Evolutionary conservation across 1,140 invertebrate genomes (phyloP), one percentile per base, ranked within the genome.

Genomic region (Whitmania pigra): DNA sequence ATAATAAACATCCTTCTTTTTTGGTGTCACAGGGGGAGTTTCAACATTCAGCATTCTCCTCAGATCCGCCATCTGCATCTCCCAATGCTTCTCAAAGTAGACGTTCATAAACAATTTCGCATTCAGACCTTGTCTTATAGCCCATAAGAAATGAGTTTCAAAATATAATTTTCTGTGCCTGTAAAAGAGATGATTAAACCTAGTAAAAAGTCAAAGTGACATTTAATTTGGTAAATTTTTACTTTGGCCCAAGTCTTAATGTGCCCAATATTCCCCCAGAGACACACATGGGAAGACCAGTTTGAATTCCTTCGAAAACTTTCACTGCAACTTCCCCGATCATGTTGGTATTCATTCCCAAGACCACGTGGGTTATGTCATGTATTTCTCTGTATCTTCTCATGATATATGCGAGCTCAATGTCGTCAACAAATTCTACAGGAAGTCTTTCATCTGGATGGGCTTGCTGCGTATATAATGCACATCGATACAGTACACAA

Each of bases 311-410:
- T 87, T 99, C 96, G 71, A 98, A 86, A 93, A 94, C 97, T 83
- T 99, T 99, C 7, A 99, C 90, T 11, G 90, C 87, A 22, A 97
- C 92, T 86, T 94, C 89, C 67, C 87, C 87, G 17, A 81, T 83
- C 92, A 98, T 96, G 78, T 93, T 94, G 11, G 94, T 97, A 20
- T 91, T 93, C 91, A 96, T 95, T 71, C 88, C 87, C 29, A 96
- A 84, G 7, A 91, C 81, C 0, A 93, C 88, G 82, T 99, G 95
- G 73, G 93, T 87, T 69, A 99, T 85, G 84, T 99, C 96, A 81
- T 99, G 96, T 22, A 90, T 88, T 84, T 99, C 94, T 75, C 96
- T 87, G 81, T 98, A 98, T 60, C 96, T 85, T 82, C 94, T 92
- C 89, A 98, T 95, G 4, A 97, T 88, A 84, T 97, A 99, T 25